Evolutionary conservation across 2,797 vertebrate genomes (phyloP), one percentile per base, ranked within the genome.

Genomic region (Eurystomus glaucurus): DNA sequence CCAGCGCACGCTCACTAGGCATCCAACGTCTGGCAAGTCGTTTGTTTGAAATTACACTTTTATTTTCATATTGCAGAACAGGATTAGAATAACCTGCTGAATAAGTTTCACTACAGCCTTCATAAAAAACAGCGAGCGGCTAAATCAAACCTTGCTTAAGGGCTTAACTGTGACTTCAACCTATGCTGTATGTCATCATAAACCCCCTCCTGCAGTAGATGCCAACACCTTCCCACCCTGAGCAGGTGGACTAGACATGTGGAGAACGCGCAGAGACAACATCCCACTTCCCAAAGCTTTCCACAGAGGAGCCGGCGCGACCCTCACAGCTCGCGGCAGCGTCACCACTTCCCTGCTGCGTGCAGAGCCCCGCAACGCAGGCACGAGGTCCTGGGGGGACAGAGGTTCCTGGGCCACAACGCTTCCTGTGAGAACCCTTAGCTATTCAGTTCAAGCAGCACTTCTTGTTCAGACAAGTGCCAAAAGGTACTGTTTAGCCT

Each of bases 31-130:
- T 87, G 77, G 62, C 84, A 81, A 94, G 66, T 41, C 79, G 28
- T 91, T 93, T 85, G 90, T 90, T 97, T 94, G 78, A 96, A 92
- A 94, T 90, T 82, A 85, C 74, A 65, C 66, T 83, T 90, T 66
- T 65, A 79, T 88, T 96, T 95, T 96, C 74, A 41, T 31, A 66
- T 7, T 48, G 55, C 2, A 0, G 88, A 96, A 68, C 76, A 35
- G 74, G 35, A 95, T 87, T 89, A 87, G 37, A 95, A 88, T 90
- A 96, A 96, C 85, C 83, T 93, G 94, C 83, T 33, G 54, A 90
- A 7, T 37, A 93, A 79, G 80, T 86, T 93, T 77, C 43, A 64
- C 48, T 57, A 41, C 9, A 78, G 72, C 58, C 66, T 72, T 60
- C 65, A 60, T 41, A 5, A 62, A 89, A 88, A 85, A 72, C 1